Conservation (phyloP, 2,113 vertebrate genomes). For the Phycodurus eques region DNA sequence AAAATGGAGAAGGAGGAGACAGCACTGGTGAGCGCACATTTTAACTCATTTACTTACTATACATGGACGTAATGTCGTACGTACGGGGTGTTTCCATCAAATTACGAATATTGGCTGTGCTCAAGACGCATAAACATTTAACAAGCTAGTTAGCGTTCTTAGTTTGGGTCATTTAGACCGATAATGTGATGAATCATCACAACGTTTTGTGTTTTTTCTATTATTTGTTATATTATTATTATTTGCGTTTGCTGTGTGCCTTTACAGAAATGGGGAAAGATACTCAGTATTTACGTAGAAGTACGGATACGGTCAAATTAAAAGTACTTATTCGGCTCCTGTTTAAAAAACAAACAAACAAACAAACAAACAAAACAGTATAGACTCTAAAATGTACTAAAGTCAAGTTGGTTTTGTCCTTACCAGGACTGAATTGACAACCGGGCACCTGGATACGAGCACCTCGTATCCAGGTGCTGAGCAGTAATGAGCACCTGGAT, state of each 20-base stretch:
- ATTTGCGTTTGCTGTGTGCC: not conserved
- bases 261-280: not conserved
- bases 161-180: not conserved
- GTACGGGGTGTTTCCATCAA: not conserved
- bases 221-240: not conserved
- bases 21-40: slow-evolving; percentile 58
- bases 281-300: not conserved
- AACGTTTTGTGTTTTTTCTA: not conserved
- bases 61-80: not conserved
- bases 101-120: not conserved
- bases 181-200: not conserved
- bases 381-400: too few relatives aligned
- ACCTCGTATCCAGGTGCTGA: too few relatives aligned
- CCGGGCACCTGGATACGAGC: too few relatives aligned
- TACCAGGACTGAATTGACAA: too few relatives aligned
- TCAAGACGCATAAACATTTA: not conserved
- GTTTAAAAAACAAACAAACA: too few relatives aligned
- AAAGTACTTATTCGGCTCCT: not conserved
- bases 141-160: not conserved
- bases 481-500: too few relatives aligned
- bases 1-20: slow-evolving; percentile 70
- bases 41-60: not conserved
- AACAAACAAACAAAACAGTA: too few relatives aligned
- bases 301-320: not conserved
- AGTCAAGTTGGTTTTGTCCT: too few relatives aligned